A percentile compares a stretch with the other conserved stretches of the same genome.
phyloP scores from a whole-genome alignment of 2,113 vertebrate species.

The Sapayoa aenigma region DNA sequence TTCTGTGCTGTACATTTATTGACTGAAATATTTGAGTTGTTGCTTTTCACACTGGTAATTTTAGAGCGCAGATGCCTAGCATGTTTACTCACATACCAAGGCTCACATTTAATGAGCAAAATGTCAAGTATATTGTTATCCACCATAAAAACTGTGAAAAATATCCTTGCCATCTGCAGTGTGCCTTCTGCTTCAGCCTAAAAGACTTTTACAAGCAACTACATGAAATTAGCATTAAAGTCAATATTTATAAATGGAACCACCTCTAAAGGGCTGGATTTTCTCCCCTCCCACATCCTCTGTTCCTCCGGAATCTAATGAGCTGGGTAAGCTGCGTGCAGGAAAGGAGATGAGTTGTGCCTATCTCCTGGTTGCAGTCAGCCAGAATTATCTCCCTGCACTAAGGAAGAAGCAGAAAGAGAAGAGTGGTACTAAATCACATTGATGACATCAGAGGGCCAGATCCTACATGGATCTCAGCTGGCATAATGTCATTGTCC shows the following conservation, averaged over 20 bases:
- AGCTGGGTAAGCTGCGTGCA: not conserved
- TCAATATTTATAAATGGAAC: constrained; percentile 59
- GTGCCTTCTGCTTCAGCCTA: constrained; percentile 72
- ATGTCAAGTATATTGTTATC: constrained; percentile 79
- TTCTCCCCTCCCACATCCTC: constrained; percentile 29
- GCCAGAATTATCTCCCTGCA: not conserved
- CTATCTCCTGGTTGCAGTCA: not conserved
- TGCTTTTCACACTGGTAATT: constrained; percentile 71
- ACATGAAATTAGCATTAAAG: constrained; percentile 61
- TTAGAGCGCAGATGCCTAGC: constrained; percentile 72
- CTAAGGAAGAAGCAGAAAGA: not conserved
- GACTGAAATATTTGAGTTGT: constrained; percentile 71
- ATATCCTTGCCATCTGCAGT: constrained; percentile 73
- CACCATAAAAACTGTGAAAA: constrained; percentile 77
- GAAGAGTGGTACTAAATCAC: not conserved
- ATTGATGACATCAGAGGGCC: not conserved
- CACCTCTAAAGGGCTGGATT: constrained; percentile 33
- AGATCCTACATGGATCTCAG: not conserved
- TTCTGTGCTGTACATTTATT: constrained; percentile 71
- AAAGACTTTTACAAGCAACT: constrained; percentile 63
- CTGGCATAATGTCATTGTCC: not conserved
- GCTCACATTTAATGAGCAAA: constrained; percentile 77
- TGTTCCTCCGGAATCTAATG: constrained; percentile 19
- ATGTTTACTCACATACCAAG: constrained; percentile 73
- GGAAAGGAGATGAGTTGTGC: not conserved